These are phyloP conservation scores for Bugulina stolonifera DNA, from an alignment of 2,888 invertebrate species.

Conservation along the genomic window DNA sequence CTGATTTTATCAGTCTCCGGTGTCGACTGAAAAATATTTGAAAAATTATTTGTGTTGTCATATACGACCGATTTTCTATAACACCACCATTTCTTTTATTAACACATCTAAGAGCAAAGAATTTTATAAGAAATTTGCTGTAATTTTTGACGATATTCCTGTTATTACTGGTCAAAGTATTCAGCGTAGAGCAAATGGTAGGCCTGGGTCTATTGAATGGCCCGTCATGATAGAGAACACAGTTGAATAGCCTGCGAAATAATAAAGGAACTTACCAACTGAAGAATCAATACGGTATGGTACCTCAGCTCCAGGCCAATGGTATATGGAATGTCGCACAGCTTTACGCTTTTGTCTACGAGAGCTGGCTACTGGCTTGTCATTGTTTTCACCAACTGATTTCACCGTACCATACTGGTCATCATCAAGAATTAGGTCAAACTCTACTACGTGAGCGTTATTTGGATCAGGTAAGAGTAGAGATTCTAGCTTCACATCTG, in stretches of 20 bases:
- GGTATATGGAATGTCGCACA: conserved; percentile 19
- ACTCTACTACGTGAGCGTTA: conserved; percentile 22
- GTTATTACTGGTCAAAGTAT: too few relatives aligned
- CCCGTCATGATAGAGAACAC: background rate
- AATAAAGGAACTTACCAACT: conserved; percentile 7
- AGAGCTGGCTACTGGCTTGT: background rate
- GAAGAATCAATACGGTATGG: conserved; percentile 3
- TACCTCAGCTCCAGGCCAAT: conserved; percentile 22
- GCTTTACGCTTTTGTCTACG: conserved; percentile 7
- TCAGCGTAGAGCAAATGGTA: too few relatives aligned
- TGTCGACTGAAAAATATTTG: background rate
- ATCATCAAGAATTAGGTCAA: conserved; percentile 19
- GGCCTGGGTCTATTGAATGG: background rate
- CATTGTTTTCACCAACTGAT: background rate
- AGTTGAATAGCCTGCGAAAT: too few relatives aligned
- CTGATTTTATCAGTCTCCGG: background rate
- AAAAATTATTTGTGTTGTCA: too few relatives aligned
- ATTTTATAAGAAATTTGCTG: too few relatives aligned
- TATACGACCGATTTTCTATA: too few relatives aligned
- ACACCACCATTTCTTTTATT: too few relatives aligned
- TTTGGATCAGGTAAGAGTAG: conserved; percentile 2
- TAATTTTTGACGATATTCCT: too few relatives aligned
- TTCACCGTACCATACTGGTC: conserved; percentile 16
- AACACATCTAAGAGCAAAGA: too few relatives aligned
- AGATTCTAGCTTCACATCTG: conserved; percentile 7